phyloP scores from a whole-genome alignment of 2,113 vertebrate species.

The Laticauda colubrina region DNA sequence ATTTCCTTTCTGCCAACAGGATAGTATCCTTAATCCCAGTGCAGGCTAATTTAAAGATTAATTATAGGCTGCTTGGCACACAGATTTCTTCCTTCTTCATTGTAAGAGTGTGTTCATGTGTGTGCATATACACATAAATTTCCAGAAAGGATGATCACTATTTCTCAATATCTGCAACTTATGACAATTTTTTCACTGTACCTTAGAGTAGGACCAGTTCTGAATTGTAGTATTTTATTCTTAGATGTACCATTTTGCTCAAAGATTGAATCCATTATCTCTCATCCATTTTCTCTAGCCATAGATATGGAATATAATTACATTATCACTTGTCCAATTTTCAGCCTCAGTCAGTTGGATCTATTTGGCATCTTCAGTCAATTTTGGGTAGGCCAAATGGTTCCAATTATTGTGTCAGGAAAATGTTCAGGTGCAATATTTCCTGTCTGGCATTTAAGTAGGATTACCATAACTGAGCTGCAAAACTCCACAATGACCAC shows the following conservation, averaged over 20 bases:
- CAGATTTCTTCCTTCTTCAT: neutral
- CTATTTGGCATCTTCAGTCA: neutral
- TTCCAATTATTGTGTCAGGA: neutral
- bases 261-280: neutral
- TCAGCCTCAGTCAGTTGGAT: neutral
- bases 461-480: neutral
- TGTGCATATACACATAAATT: neutral
- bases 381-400: neutral
- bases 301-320: neutral
- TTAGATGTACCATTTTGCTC: neutral
- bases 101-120: neutral
- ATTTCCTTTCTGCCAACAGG: neutral
- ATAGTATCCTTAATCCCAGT: neutral
- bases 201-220: neutral
- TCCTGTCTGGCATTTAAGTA: neutral
- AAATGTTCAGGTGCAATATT: neutral
- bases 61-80: neutral
- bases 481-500: neutral
- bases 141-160: neutral
- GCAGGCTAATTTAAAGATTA: neutral
- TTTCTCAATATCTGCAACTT: neutral
- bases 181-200: neutral
- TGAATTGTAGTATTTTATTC: neutral
- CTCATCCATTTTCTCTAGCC: neutral
- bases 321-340: neutral